Percentiles rank a stretch among this genome's conserved stretches.
Evolutionary conservation across 2,888 invertebrate genomes (phyloP).

Genomic region (Clivina fossor): DNA sequence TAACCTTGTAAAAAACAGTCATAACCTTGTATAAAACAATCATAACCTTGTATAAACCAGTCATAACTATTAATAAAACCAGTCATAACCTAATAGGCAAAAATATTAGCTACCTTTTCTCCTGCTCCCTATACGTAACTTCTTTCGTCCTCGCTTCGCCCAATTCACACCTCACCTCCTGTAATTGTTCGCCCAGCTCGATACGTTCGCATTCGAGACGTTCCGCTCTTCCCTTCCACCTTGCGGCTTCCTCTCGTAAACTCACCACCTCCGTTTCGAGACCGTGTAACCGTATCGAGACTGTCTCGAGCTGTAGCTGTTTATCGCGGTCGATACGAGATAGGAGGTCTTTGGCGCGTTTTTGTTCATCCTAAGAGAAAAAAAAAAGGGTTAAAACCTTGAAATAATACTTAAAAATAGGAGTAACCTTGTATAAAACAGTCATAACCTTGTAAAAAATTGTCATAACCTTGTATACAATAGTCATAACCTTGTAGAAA

Average conservation of each 20-base stretch:
- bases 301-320: slow-evolving; percentile 74
- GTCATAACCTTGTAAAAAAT: too few relatives aligned
- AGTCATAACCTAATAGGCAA: too few relatives aligned
- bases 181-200: slow-evolving; percentile 58
- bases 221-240: slow-evolving; percentile 66
- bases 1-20: too few relatives aligned
- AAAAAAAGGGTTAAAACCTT: neutral
- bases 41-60: too few relatives aligned
- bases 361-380: slow-evolving; percentile 75
- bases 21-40: too few relatives aligned
- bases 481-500: too few relatives aligned
- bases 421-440: too few relatives aligned
- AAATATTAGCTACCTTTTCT: slow-evolving; percentile 52
- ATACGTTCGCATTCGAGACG: slow-evolving; percentile 60
- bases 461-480: too few relatives aligned
- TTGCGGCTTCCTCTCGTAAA: slow-evolving; percentile 66
- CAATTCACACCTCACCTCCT: slow-evolving; percentile 58
- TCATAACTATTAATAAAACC: too few relatives aligned
- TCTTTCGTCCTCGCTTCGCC: slow-evolving; percentile 54
- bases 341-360: slow-evolving; percentile 80
- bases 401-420: neutral
- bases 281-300: slow-evolving; percentile 69
- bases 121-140: slow-evolving; percentile 48
- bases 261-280: slow-evolving; percentile 67
- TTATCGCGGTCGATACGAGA: slow-evolving; percentile 83